These are phyloP conservation scores for Deroptyus accipitrinus DNA, from an alignment of 2,113 vertebrate species.

Conservation along the genomic window DNA sequence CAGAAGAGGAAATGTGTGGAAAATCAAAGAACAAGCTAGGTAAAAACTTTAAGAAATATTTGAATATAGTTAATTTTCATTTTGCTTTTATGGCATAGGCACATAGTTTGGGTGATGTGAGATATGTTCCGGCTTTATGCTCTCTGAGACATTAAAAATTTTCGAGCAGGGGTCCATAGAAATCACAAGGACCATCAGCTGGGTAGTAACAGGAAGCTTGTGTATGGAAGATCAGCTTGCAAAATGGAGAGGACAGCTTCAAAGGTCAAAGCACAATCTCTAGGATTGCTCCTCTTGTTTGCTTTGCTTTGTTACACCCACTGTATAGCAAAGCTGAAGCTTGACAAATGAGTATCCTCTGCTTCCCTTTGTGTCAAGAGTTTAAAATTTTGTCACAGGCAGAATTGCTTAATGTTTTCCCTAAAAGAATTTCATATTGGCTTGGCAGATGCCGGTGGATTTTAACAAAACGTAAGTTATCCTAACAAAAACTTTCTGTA, in stretches of 20 bases:
- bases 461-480: conserved; percentile 19
- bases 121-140: background rate
- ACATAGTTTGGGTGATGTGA: background rate
- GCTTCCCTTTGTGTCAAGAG: background rate
- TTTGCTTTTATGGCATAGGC: background rate
- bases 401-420: conserved; percentile 11
- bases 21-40: conserved; percentile 10
- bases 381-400: conserved; percentile 18
- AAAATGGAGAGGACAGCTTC: background rate
- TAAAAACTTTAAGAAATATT: background rate
- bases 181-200: background rate
- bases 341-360: conserved; percentile 1
- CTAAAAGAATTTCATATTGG: conserved; percentile 23
- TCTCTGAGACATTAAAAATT: background rate
- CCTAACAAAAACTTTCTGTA: conserved; percentile 31
- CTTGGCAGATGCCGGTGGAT: conserved; percentile 31
- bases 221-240: background rate
- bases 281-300: background rate
- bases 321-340: background rate
- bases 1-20: background rate
- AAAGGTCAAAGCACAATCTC: background rate
- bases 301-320: background rate
- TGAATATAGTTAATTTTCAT: background rate
- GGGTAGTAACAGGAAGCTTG: background rate
- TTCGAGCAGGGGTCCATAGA: background rate